phyloP scores from a whole-genome alignment of 2,113 vertebrate genomes.

The Eudyptes chrysolophus region DNA sequence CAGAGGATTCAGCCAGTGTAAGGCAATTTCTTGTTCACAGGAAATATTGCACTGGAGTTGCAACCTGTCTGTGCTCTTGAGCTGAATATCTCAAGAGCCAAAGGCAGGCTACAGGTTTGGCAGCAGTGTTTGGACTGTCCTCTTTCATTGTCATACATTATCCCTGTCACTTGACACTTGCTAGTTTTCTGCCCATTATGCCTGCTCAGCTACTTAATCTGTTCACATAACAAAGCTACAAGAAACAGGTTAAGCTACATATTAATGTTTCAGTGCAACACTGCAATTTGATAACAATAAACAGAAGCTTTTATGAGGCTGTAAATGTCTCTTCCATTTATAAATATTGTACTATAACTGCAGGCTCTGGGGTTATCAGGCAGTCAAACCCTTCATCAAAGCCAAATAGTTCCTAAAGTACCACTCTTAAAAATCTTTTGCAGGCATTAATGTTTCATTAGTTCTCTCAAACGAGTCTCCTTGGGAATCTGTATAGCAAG shows the following conservation, averaged over 20 bases:
- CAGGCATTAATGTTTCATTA: constrained; percentile 65
- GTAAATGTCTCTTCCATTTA: constrained; percentile 64
- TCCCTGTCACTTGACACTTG: background rate
- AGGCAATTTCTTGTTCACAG: background rate
- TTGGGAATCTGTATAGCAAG: constrained; percentile 30
- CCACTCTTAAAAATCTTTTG: constrained; percentile 58
- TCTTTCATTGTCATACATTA: background rate
- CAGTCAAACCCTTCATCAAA: constrained; percentile 63
- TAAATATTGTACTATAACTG: constrained; percentile 66
- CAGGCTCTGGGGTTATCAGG: constrained; percentile 58
- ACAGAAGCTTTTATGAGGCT: constrained; percentile 60
- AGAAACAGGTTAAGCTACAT: constrained; percentile 43
- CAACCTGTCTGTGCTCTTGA: background rate
- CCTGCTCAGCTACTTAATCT: constrained; percentile 4
- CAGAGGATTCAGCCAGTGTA: background rate
- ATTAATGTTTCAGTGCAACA: constrained; percentile 52
- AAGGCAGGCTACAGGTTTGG: background rate
- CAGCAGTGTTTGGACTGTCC: background rate
- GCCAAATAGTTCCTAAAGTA: constrained; percentile 64
- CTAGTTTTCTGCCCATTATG: background rate
- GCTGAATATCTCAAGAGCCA: background rate
- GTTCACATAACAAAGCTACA: background rate
- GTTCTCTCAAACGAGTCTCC: constrained; percentile 41
- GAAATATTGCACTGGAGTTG: background rate
- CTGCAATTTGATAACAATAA: constrained; percentile 65